These are phyloP conservation scores for Enteromius fasciolatus DNA, from an alignment of 2,797 vertebrate species.

Conservation along the genomic window DNA sequence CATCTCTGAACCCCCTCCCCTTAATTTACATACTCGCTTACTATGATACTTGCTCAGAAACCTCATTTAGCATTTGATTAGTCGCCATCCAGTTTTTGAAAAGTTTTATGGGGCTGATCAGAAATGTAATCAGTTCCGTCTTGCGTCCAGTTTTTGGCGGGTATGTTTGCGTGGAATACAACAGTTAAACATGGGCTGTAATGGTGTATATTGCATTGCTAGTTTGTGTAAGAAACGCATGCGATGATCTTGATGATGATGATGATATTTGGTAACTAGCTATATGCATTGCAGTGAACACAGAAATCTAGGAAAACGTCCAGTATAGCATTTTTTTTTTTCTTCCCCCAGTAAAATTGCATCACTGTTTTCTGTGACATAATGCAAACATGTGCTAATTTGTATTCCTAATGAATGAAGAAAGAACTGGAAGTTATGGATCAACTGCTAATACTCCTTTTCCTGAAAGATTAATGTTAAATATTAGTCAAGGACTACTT, in stretches of 20 bases:
- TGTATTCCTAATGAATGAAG: background rate
- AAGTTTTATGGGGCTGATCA: slow-evolving; percentile 7
- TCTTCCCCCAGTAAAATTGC: background rate
- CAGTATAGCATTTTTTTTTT: slow-evolving; percentile 32
- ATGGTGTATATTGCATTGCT: slow-evolving; percentile 51
- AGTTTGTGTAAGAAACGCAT: slow-evolving; percentile 57
- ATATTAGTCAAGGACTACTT: background rate
- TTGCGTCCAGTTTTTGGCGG: slow-evolving; percentile 14
- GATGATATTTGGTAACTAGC: slow-evolving; percentile 29
- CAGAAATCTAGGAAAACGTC: slow-evolving; percentile 53
- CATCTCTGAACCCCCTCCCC: slow-evolving; percentile 59
- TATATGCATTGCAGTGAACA: slow-evolving; percentile 47
- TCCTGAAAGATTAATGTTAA: background rate
- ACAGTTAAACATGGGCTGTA: slow-evolving; percentile 32
- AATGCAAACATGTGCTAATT: background rate
- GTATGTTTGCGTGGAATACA: slow-evolving; percentile 19
- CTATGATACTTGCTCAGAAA: slow-evolving; percentile 43
- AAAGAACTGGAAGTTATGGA: background rate
- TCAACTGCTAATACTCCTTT: slow-evolving; percentile 4
- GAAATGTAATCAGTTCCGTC: slow-evolving; percentile 2
- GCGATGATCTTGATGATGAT: slow-evolving; percentile 18
- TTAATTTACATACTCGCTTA: slow-evolving; percentile 60
- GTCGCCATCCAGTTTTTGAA: slow-evolving; percentile 57
- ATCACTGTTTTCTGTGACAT: background rate
- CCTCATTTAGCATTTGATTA: slow-evolving; percentile 38